Evolutionary conservation across 2,888 invertebrate genomes (phyloP).

Genomic region (Plebejus argus): DNA sequence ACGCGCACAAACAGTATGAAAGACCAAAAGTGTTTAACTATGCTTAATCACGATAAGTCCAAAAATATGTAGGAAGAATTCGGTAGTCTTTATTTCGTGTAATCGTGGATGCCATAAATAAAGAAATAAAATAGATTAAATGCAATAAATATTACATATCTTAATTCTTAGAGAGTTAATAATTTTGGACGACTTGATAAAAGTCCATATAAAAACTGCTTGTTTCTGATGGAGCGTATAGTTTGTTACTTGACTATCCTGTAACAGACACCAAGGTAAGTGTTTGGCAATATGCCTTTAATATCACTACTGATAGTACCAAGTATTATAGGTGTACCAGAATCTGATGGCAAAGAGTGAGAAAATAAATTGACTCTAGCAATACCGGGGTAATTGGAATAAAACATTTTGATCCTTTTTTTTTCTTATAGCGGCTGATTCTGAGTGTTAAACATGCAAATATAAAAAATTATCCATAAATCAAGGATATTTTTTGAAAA

Average conservation of each 20-base stretch:
- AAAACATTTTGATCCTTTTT: no score
- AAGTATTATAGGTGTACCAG: not conserved
- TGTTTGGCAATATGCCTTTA: not conserved
- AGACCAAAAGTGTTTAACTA: not conserved
- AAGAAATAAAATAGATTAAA: slow-evolving; percentile 30
- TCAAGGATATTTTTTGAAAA: no score
- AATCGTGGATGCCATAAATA: slow-evolving; percentile 30
- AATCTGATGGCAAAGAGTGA: no score
- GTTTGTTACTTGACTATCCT: slow-evolving; percentile 24
- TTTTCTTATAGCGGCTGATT: no score
- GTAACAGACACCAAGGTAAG: slow-evolving; percentile 18
- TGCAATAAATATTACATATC: slow-evolving; percentile 33
- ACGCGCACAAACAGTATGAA: not conserved
- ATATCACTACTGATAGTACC: not conserved
- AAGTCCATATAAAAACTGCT: slow-evolving; percentile 30
- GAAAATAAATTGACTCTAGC: no score
- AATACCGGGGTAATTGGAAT: no score
- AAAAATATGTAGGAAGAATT: not conserved
- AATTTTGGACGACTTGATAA: slow-evolving; percentile 30
- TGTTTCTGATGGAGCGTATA: not conserved
- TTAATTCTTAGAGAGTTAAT: slow-evolving; percentile 12
- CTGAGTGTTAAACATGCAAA: no score
- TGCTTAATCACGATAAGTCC: not conserved
- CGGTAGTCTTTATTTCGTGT: not conserved
- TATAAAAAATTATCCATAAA: no score